Conservation (phyloP, 1,140 invertebrate species). For the Anagrus nilaparvatae region DNA sequence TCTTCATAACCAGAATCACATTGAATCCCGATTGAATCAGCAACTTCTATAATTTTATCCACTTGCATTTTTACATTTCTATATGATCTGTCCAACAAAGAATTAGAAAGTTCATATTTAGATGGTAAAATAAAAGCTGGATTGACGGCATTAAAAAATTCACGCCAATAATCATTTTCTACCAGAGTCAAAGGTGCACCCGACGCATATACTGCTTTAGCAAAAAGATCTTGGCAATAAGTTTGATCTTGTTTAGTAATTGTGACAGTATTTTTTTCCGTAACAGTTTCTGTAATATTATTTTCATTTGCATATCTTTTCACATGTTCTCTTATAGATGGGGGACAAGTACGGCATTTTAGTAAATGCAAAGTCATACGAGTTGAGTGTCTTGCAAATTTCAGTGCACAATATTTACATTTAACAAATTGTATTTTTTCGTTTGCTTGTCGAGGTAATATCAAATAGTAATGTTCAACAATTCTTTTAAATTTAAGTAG, state of each 20-base stretch:
- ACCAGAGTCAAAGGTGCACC: slow-evolving; percentile 15
- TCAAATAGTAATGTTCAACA: too few relatives aligned
- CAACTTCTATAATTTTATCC: slow-evolving; percentile 16
- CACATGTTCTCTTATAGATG: slow-evolving; percentile 10
- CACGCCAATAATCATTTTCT: slow-evolving; percentile 18
- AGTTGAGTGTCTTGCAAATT: slow-evolving; percentile 16
- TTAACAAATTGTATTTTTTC: slow-evolving; percentile 17
- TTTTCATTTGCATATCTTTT: slow-evolving; percentile 9
- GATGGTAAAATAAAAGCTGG: slow-evolving; percentile 18
- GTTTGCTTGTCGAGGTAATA: slow-evolving; percentile 12
- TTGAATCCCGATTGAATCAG: slow-evolving; percentile 19
- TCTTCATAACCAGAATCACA: slow-evolving; percentile 26
- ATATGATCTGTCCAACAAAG: slow-evolving; percentile 16
- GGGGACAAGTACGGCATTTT: slow-evolving; percentile 16
- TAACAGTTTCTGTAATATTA: slow-evolving; percentile 13
- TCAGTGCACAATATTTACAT: slow-evolving; percentile 17
- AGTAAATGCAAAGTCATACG: slow-evolving; percentile 16
- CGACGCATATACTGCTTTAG: slow-evolving; percentile 19
- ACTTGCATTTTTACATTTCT: slow-evolving; percentile 14
- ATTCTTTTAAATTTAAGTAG: too few relatives aligned
- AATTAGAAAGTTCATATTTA: slow-evolving; percentile 17
- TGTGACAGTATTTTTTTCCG: slow-evolving; percentile 13
- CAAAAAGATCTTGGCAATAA: slow-evolving; percentile 15
- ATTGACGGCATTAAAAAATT: slow-evolving; percentile 17
- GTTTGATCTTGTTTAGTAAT: slow-evolving; percentile 14